phyloP scores from a whole-genome alignment of 2,113 vertebrate species.

The Eretmochelys imbricata region DNA sequence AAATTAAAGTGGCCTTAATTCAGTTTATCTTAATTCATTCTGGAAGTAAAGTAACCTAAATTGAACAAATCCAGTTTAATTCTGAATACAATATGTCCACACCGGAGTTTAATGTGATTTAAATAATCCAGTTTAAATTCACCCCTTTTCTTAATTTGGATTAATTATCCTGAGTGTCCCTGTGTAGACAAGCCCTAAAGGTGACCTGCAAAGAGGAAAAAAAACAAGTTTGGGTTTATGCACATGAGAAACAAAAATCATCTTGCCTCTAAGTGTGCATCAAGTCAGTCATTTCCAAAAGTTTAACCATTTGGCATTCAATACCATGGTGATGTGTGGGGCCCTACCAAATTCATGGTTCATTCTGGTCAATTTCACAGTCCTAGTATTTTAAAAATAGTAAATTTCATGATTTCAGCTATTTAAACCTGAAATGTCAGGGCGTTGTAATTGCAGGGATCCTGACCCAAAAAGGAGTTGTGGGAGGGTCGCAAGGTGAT shows the following conservation, averaged over 20 bases:
- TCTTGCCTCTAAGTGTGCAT: not conserved
- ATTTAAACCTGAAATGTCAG: no score
- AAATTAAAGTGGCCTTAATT: not conserved
- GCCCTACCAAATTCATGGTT: no score
- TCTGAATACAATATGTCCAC: not conserved
- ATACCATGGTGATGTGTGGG: not conserved
- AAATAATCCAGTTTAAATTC: not conserved
- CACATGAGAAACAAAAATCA: not conserved
- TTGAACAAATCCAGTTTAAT: not conserved
- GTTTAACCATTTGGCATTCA: not conserved
- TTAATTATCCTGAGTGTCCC: not conserved
- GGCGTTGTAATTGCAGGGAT: no score
- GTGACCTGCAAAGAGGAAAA: not conserved
- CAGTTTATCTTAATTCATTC: not conserved
- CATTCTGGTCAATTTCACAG: no score
- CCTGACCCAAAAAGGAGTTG: no score
- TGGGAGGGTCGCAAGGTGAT: no score
- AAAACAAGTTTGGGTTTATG: not conserved
- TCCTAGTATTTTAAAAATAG: no score
- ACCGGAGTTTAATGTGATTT: not conserved
- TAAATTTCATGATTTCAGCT: no score
- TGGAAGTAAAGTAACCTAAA: not conserved
- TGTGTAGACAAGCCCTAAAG: not conserved
- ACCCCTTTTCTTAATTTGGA: not conserved
- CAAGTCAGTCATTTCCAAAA: not conserved